A percentile compares a stretch with the other conserved stretches of the same genome.
These are phyloP conservation scores for Ambastaia sidthimunki DNA, from an alignment of 2,797 vertebrate genomes.

Conservation along the genomic window DNA sequence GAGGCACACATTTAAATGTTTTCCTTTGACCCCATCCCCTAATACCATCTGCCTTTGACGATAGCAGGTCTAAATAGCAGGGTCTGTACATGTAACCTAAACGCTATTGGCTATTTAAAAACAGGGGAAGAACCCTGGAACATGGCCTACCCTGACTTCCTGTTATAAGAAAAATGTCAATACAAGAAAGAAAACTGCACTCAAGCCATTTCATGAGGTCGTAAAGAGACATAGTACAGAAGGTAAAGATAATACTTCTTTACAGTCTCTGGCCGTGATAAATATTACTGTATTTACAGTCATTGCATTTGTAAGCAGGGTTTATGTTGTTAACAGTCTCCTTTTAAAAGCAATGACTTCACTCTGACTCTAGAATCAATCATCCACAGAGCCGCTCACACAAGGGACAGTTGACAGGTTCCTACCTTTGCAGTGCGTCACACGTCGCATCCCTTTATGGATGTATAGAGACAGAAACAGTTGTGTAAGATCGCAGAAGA, in stretches of 20 bases:
- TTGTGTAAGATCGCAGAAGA: constrained; percentile 76
- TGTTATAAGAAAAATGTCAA: background rate
- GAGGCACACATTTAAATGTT: no score
- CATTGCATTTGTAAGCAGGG: constrained; percentile 11
- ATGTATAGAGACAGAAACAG: constrained; percentile 96
- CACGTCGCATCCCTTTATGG: constrained; percentile 95
- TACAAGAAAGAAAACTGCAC: background rate
- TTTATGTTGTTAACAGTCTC: constrained; percentile 6
- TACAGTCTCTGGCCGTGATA: background rate
- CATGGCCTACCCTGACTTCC: background rate
- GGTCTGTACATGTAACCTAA: no score
- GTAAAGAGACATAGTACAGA: background rate
- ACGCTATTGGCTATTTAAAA: background rate
- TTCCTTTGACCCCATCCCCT: no score
- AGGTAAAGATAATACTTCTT: background rate
- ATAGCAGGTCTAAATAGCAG: no score
- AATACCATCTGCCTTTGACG: no score
- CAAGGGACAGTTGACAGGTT: constrained; percentile 62
- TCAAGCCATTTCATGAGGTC: background rate
- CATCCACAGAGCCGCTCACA: constrained; percentile 45
- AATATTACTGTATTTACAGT: background rate
- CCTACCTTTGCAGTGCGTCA: constrained; percentile 99
- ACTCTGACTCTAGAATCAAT: constrained; percentile 43
- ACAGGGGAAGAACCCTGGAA: no score
- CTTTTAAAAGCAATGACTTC: background rate